Evolutionary conservation across 2,797 vertebrate species (phyloP), one percentile per base, ranked within the genome.

Genomic region (Thripadectes ignobilis): DNA sequence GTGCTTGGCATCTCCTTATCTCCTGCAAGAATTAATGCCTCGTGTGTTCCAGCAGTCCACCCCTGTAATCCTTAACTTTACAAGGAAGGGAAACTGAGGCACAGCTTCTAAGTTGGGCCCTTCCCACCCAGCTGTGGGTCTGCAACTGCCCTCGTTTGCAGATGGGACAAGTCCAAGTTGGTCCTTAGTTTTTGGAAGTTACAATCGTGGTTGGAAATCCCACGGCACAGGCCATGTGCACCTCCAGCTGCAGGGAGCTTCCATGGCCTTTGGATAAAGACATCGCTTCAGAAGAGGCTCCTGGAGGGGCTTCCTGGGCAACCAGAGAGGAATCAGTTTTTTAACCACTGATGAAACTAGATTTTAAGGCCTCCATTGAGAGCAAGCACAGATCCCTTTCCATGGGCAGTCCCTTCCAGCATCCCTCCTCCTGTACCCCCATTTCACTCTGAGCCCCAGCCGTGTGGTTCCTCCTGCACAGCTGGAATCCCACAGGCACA

Each of bases 251-350:
- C 3, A 38, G 41, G 55, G 41, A 7, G 18, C 51, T 46, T 22
- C 43, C 8, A 14, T 1, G 6, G 49, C 22, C 72, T 8, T 8
- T 7, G 68, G 30, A 2, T 6, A 68, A 68, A 0, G 0, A 6
- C 21, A 4, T 10, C 7, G 0, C 20, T 24, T 27, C 20, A 30
- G 34, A 43, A 39, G 45, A 34, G 18, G 54, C 9, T 45, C 63
- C 32, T 12, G 36, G n/a, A 55, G 61, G 73, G 23, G 24, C 41
- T 46, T 29, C n/a, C 36, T 14, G 34, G 16, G 27, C 69, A n/a
- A 2, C 18, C 39, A 20, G 23, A 58, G 21, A 52, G 78, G 36
- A 73, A 81, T 21, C 26, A 11, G 10, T 14, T 41, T n/a, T 49
- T 55, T 16, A 22, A 12, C 9, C 22, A 3, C 7, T 57, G 27